phyloP scores from a whole-genome alignment of 2,888 invertebrate species.

The Xanthorhoe spadicearia region DNA sequence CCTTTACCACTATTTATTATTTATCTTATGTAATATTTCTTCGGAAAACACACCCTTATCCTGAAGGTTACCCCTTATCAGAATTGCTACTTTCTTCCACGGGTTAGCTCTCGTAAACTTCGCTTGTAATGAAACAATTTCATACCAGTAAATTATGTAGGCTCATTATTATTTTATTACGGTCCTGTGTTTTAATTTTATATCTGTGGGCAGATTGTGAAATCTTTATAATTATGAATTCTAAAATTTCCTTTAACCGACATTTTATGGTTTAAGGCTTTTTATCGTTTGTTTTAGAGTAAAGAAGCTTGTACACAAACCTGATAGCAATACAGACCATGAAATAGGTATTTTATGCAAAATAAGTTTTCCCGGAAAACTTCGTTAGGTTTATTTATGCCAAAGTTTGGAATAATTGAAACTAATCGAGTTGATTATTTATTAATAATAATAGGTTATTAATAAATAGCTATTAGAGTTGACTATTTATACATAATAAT shows the following conservation, averaged over 20 bases:
- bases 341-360: too few species aligned
- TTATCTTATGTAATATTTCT: background rate
- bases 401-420: too few species aligned
- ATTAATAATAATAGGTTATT: too few species aligned
- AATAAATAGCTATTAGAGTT: too few species aligned
- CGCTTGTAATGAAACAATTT: slow-evolving; percentile 27
- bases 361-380: too few species aligned
- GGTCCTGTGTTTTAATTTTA: slow-evolving; percentile 18
- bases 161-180: slow-evolving; percentile 27
- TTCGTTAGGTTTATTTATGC: too few species aligned
- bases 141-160: slow-evolving; percentile 20
- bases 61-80: background rate
- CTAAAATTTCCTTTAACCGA: background rate
- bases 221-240: slow-evolving; percentile 13
- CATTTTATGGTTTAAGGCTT: background rate
- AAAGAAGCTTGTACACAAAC: background rate
- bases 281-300: background rate
- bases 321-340: too few species aligned
- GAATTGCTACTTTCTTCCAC: background rate
- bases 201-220: slow-evolving; percentile 23
- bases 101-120: slow-evolving; percentile 19
- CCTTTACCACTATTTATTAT: background rate
- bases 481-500: too few species aligned
- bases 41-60: background rate
- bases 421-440: too few species aligned